phyloP scores from a whole-genome alignment of 1,140 invertebrate species.

The Apis mellifera region Amel_HAv3.1 CM009944.2:4149001-4149500 shows the following conservation, averaged over 20 bases:
- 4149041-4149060: no score
- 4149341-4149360: constrained; percentile 5
- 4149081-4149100: no score
- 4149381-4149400: background rate
- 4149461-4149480: background rate
- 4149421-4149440: background rate
- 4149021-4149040: no score
- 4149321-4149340: constrained; percentile 15
- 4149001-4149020: no score
- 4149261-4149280: background rate
- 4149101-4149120: no score
- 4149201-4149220: background rate
- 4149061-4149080: no score
- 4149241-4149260: background rate
- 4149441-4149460: background rate
- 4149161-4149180: no score
- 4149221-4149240: background rate
- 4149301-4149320: constrained; percentile 1
- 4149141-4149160: no score
- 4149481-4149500: background rate
- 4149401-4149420: background rate
- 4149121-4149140: no score
- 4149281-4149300: constrained; percentile 23
- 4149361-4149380: background rate
- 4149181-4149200: no score